Evolutionary conservation across 64 coral and sea anemone genomes (phyloP).

Genomic region (Stylophora pistillata): DNA sequence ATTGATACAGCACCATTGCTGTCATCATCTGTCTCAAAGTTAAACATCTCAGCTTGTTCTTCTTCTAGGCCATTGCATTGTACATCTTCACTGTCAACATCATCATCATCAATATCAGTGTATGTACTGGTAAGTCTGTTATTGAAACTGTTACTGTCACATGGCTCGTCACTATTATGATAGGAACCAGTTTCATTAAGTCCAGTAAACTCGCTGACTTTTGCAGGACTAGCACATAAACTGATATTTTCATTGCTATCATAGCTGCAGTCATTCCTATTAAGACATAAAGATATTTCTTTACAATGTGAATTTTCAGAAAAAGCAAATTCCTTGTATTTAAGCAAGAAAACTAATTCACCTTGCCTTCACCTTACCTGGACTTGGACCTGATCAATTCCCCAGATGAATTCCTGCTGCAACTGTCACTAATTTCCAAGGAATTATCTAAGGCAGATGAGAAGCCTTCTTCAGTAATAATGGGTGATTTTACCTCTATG

Average conservation of each 20-base stretch:
- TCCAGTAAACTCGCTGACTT: background rate
- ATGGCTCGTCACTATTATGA: background rate
- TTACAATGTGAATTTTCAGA: no score
- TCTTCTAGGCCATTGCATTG: background rate
- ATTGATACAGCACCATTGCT: background rate
- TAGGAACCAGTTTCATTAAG: background rate
- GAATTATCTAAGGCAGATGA: background rate
- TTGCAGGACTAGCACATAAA: conserved; percentile 12
- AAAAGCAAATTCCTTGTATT: no score
- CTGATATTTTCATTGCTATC: background rate
- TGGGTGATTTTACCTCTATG: no score
- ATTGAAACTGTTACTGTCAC: background rate
- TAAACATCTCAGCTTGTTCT: background rate
- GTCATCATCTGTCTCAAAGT: background rate
- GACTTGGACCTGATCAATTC: background rate
- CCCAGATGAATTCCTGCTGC: background rate
- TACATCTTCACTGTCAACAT: background rate
- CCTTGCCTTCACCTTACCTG: background rate
- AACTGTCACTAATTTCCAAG: background rate
- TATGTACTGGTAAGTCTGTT: background rate
- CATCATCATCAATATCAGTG: background rate
- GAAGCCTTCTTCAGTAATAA: no score
- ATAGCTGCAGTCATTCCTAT: background rate
- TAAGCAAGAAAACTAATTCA: background rate
- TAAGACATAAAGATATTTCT: background rate